phyloP scores from a whole-genome alignment of 2,888 invertebrate species.

The Tenodera sinensis region DNA sequence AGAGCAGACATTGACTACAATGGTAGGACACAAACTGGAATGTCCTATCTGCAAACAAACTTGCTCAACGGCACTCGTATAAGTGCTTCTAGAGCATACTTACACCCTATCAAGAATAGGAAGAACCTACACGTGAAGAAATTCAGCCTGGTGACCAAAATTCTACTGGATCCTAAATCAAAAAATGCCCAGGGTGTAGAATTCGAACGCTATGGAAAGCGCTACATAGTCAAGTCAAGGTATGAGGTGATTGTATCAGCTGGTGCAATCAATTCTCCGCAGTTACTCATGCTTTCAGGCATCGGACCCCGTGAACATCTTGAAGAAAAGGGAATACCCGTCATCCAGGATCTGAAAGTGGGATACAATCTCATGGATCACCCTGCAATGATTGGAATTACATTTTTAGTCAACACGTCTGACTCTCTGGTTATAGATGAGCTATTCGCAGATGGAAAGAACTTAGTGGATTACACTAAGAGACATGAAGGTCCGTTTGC shows the following conservation, averaged over 20 bases:
- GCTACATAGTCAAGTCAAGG: slow-evolving; percentile 45
- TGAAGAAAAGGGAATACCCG: slow-evolving; percentile 54
- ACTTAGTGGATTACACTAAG: slow-evolving; percentile 55
- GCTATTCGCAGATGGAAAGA: not conserved
- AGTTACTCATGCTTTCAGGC: slow-evolving; percentile 54
- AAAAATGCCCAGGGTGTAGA: slow-evolving; percentile 28
- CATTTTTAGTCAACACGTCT: slow-evolving; percentile 67
- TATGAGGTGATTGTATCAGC: slow-evolving; percentile 53
- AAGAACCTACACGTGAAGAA: slow-evolving; percentile 36
- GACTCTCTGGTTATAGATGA: slow-evolving; percentile 38
- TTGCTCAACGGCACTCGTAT: slow-evolving; percentile 33
- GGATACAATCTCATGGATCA: slow-evolving; percentile 83
- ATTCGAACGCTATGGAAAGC: slow-evolving; percentile 44
- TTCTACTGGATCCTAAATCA: slow-evolving; percentile 39
- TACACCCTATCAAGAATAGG: slow-evolving; percentile 31
- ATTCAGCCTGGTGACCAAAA: slow-evolving; percentile 31
- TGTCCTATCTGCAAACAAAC: slow-evolving; percentile 47
- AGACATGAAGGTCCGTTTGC: slow-evolving; percentile 68
- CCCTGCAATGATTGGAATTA: slow-evolving; percentile 66
- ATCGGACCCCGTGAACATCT: slow-evolving; percentile 62
- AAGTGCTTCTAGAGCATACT: slow-evolving; percentile 34
- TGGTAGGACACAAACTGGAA: slow-evolving; percentile 42
- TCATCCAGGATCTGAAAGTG: slow-evolving; percentile 66
- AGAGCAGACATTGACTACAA: slow-evolving; percentile 39
- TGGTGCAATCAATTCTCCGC: slow-evolving; percentile 32